These are phyloP conservation scores for Erythrolamprus reginae DNA, from an alignment of 2,113 vertebrate genomes.

Conservation along the genomic window DNA sequence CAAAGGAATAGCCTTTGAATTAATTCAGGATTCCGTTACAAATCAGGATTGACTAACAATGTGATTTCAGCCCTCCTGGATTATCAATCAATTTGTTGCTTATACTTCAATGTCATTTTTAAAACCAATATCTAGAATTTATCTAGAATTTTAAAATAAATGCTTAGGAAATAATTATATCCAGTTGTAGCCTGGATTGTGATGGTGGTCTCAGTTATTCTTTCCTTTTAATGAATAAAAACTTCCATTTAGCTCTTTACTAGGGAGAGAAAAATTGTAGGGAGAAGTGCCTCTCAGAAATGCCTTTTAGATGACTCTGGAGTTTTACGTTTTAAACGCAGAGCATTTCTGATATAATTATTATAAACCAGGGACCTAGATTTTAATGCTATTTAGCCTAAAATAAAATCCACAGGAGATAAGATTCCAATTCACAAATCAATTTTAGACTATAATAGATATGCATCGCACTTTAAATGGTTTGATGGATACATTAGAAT, in stretches of 20 bases:
- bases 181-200: not conserved
- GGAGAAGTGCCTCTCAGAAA: not conserved
- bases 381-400: not conserved
- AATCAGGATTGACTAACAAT: not conserved
- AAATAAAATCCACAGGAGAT: slow-evolving; percentile 1
- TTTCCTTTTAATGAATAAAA: not conserved
- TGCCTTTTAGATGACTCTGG: not conserved
- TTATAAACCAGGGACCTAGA: not conserved
- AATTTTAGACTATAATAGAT: not conserved
- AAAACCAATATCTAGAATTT: not conserved
- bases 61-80: not conserved
- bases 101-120: not conserved
- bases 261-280: not conserved
- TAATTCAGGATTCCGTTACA: not conserved
- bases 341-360: not conserved
- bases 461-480: not conserved
- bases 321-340: not conserved
- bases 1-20: not conserved
- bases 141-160: not conserved
- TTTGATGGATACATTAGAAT: not conserved
- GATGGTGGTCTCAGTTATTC: too few species aligned
- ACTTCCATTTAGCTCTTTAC: not conserved
- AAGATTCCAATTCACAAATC: not conserved
- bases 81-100: not conserved
- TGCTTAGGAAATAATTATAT: not conserved